A percentile compares a stretch with the other conserved stretches of the same genome.
Conservation (phyloP, 1,140 invertebrate genomes). For the Aleiodes sp. region DNA sequence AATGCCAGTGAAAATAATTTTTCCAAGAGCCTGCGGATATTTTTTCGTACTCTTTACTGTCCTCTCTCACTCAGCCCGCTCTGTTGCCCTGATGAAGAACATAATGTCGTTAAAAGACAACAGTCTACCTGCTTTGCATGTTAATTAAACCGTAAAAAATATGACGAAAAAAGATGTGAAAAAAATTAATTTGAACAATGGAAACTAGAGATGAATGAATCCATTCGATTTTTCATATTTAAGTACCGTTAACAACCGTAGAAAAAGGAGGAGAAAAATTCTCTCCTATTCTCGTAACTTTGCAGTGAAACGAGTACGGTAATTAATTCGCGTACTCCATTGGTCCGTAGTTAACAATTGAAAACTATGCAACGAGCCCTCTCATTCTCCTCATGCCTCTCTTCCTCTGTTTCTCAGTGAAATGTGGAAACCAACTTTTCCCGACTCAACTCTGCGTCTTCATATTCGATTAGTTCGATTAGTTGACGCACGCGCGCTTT, state of each 20-base stretch:
- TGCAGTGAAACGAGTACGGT: no score
- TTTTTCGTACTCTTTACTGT: no score
- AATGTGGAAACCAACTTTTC: background rate
- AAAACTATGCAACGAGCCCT: no score
- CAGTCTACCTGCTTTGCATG: background rate
- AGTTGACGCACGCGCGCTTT: slow-evolving; percentile 2
- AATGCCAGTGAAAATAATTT: no score
- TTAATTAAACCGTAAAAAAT: background rate
- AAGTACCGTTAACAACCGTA: background rate
- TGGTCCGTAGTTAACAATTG: background rate
- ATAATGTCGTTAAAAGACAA: no score
- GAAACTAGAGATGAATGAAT: background rate
- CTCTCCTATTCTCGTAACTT: background rate
- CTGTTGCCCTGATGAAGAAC: no score
- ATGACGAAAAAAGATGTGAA: no score
- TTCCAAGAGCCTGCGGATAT: no score
- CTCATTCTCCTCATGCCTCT: background rate
- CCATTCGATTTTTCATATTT: background rate
- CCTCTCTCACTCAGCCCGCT: no score
- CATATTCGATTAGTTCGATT: slow-evolving; percentile 27
- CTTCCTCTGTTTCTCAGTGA: background rate
- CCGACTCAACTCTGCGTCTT: background rate
- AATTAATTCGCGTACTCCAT: background rate
- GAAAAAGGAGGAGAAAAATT: no score
- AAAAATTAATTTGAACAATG: background rate